Percentiles rank a stretch among this genome's conserved stretches.
Evolutionary conservation across 2,113 vertebrate genomes (phyloP).

Genomic region (Murina feae): DNA sequence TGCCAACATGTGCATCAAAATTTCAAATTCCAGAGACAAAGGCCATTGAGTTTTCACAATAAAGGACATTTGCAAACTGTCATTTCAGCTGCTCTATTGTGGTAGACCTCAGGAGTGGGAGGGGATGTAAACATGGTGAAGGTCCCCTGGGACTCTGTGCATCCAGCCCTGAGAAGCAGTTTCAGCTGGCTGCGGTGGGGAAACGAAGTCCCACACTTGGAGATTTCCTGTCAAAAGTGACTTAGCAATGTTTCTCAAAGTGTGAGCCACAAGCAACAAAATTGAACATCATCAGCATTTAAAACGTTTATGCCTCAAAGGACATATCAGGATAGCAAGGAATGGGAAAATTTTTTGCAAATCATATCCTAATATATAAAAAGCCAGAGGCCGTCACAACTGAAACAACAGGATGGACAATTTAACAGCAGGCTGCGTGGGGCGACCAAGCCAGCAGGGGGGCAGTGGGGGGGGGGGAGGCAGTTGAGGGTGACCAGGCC

Average conservation of each 20-base stretch:
- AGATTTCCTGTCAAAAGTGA: background rate
- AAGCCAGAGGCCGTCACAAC: no score
- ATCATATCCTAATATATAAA: background rate
- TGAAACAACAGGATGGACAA: no score
- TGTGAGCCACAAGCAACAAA: background rate
- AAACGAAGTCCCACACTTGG: background rate
- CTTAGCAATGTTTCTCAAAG: background rate
- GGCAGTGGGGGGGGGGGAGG: no score
- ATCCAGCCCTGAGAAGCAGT: background rate
- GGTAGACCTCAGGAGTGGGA: conserved; percentile 47
- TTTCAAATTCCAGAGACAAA: conserved; percentile 62
- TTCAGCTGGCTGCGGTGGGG: background rate
- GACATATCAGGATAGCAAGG: background rate
- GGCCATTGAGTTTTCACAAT: conserved; percentile 65
- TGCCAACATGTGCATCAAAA: conserved; percentile 51
- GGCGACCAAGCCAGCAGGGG: no score
- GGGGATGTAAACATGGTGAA: background rate
- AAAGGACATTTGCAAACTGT: conserved; percentile 72
- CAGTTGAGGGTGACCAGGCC: no score
- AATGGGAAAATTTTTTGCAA: background rate
- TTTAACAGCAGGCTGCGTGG: no score
- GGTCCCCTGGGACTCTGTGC: background rate
- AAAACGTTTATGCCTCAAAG: background rate
- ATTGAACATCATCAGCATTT: background rate
- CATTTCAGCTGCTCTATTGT: conserved; percentile 66